Evolutionary conservation across 2,797 vertebrate genomes (phyloP).

Genomic region (Leucoraja ocellata): DNA sequence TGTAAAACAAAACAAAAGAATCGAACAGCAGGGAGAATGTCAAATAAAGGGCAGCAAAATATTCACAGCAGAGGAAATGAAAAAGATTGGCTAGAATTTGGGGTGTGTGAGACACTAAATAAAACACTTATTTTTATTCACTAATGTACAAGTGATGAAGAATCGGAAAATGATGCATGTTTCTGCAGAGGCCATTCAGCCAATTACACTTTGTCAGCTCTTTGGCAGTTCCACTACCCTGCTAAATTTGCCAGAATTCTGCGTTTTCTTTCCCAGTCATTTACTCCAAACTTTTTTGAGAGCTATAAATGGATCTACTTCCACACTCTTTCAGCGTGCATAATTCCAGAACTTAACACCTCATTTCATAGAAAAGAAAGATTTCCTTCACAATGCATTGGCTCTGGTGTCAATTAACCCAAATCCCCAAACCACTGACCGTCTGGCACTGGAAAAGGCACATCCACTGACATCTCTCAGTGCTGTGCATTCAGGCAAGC

Average conservation of each 20-base stretch:
- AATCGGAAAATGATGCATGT: not conserved
- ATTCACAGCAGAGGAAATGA: conserved; percentile 26
- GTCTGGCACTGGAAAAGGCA: not conserved
- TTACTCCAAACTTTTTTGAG: not conserved
- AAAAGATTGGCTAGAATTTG: not conserved
- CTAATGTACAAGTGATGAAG: too few species aligned
- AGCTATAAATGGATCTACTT: not conserved
- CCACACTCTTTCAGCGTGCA: not conserved
- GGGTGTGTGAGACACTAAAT: not conserved
- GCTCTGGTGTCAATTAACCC: not conserved
- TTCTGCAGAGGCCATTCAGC: not conserved
- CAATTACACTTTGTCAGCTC: not conserved
- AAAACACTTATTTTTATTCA: not conserved
- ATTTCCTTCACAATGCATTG: too few species aligned
- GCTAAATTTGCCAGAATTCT: not conserved
- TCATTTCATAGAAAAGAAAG: not conserved
- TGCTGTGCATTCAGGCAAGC: not conserved
- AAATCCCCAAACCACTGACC: too few species aligned
- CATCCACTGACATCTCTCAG: not conserved
- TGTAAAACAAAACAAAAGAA: conserved; percentile 13
- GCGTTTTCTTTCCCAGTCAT: not conserved
- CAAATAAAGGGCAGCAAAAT: not conserved
- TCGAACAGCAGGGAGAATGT: not conserved
- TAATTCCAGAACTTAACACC: not conserved
- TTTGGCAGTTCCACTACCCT: not conserved